These are phyloP conservation scores for Venturia canescens DNA, from an alignment of 1,140 invertebrate genomes.

Conservation along the genomic window DNA sequence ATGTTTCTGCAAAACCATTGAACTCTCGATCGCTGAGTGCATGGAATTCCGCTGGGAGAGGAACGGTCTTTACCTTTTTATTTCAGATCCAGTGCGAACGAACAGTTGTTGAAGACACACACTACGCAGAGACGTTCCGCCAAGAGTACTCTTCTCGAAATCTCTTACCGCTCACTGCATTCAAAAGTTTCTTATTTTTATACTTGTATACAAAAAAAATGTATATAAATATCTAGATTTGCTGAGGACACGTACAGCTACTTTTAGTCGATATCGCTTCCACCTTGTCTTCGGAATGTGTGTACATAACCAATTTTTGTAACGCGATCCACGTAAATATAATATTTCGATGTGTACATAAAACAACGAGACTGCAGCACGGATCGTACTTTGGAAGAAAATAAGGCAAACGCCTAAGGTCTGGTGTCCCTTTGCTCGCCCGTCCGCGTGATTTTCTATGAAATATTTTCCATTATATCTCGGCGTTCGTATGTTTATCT, in stretches of 20 bases:
- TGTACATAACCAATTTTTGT: background rate
- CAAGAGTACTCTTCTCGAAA: background rate
- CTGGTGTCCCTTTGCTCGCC: background rate
- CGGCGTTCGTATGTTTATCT: background rate
- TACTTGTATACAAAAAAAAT: background rate
- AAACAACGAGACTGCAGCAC: background rate
- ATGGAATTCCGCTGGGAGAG: too few relatives aligned
- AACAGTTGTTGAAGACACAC: background rate
- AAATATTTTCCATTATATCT: background rate
- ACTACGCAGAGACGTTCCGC: background rate
- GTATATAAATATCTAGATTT: background rate
- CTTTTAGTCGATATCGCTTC: slow-evolving; percentile 7
- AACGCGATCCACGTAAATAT: background rate
- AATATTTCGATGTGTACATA: background rate
- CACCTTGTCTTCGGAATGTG: background rate
- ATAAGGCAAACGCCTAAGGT: background rate
- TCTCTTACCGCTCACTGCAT: background rate
- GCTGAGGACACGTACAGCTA: background rate
- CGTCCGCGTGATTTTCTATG: background rate
- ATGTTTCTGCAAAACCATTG: too few relatives aligned
- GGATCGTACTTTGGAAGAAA: background rate
- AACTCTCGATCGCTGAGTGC: too few relatives aligned
- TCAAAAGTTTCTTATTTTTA: background rate
- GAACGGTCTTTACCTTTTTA: too few relatives aligned
- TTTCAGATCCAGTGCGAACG: background rate